Evolutionary conservation across 2,797 vertebrate species (phyloP), one percentile per base, ranked within the genome.

Genomic region (Rhinella marina): DNA sequence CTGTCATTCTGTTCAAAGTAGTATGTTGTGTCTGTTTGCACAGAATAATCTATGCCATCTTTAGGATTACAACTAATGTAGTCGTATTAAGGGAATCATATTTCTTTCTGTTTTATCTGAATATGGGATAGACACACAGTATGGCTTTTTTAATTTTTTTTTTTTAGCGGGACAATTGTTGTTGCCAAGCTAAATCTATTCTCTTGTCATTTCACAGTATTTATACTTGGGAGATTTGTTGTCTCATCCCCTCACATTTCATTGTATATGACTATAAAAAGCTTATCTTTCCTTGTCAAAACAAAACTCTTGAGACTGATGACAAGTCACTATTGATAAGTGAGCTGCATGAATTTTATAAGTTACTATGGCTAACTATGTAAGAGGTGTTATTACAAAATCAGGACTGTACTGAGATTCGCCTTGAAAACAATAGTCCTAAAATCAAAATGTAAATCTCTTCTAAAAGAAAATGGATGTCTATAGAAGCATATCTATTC

Each of bases 141-240:
- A 25, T 5, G 57, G n/a, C 16, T 27, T 19, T 59, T 79, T 2
- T 13, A 77, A 7, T 50, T 75, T 54, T 10, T 62, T 2, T 3
- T 50, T 62, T 62, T 81, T 48, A 64, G 59, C 12, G 14, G 19
- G 0, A 27, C 19, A 81, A 11, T 10, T 64, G 64, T 32, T 29
- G 79, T 85, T 76, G 83, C 76, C 70, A 61, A 75, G 19, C 21
- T 54, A 62, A 59, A 85, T 85, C 7, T 48, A n/a, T 85, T 41
- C 32, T 61, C 72, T 62, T 85, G 72, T 75, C 72, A 62, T 78
- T 52, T 86, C 70, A 52, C 73, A 78, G 75, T 48, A 52, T 86
- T 62, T 77, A 78, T 75, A 64, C 75, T 86, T 52, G 84, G 72
- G 83, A 78, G 59, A 66, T 86, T 48, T 52, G 73, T 64, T 62